These are phyloP conservation scores for Rhinogobius similis DNA, from an alignment of 2,113 vertebrate species.

Conservation along the genomic window DNA sequence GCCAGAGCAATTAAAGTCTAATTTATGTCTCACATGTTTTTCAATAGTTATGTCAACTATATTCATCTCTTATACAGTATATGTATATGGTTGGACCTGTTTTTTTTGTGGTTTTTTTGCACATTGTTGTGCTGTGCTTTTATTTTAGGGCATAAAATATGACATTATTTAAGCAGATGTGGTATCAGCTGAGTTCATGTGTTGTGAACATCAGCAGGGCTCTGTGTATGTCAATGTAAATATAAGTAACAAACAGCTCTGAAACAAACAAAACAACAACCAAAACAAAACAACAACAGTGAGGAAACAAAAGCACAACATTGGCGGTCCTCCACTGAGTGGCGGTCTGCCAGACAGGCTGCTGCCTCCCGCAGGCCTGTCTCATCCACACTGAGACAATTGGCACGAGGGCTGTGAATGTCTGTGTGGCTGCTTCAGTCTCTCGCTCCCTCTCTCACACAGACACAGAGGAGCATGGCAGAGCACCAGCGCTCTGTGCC, in stretches of 20 bases:
- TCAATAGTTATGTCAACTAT: too few relatives aligned
- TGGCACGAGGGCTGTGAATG: slow-evolving; percentile 58
- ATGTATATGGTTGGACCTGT: too few relatives aligned
- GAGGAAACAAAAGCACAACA: slow-evolving; percentile 34
- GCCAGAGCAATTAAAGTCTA: background rate
- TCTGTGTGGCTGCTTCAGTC: slow-evolving; percentile 19
- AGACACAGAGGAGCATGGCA: slow-evolving; percentile 45
- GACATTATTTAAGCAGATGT: too few relatives aligned
- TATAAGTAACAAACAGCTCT: slow-evolving; percentile 17
- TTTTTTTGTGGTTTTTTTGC: too few relatives aligned
- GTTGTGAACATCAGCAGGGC: background rate
- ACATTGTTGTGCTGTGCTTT: too few relatives aligned
- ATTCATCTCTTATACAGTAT: too few relatives aligned
- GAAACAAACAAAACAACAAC: slow-evolving; percentile 42
- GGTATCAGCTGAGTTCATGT: too few relatives aligned
- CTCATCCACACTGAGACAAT: slow-evolving; percentile 57
- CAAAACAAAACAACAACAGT: slow-evolving; percentile 29
- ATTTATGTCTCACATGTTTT: too few relatives aligned
- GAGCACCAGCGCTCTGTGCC: slow-evolving; percentile 55
- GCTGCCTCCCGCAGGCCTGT: slow-evolving; percentile 47
- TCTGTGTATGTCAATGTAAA: slow-evolving; percentile 18
- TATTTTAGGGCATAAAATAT: background rate
- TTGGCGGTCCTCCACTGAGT: slow-evolving; percentile 45
- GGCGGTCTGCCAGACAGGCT: slow-evolving; percentile 56
- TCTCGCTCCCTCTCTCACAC: slow-evolving; percentile 23